Conservation (phyloP, 1,140 invertebrate species). For the Bactericera cockerelli region DNA sequence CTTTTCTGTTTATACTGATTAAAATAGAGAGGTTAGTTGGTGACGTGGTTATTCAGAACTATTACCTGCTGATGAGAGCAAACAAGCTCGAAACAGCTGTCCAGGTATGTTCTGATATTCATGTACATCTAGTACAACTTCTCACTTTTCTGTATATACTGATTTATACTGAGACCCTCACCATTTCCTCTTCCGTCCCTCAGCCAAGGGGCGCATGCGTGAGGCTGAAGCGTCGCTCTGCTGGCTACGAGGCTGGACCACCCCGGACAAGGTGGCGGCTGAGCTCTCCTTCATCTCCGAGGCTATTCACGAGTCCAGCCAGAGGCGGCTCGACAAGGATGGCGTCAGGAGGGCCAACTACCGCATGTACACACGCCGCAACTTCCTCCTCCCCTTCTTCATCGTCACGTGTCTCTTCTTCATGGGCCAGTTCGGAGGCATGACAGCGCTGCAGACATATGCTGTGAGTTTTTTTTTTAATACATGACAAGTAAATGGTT, state of each 20-base stretch:
- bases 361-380: constrained; percentile 31
- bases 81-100: too few relatives aligned
- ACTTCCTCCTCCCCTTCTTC: constrained; percentile 44
- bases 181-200: too few relatives aligned
- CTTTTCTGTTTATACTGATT: too few relatives aligned
- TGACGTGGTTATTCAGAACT: too few relatives aligned
- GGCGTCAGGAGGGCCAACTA: constrained; percentile 12
- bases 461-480: too few relatives aligned
- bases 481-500: too few relatives aligned
- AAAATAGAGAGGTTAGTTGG: too few relatives aligned
- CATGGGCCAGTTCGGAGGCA: constrained; percentile 51
- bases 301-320: constrained; percentile 14
- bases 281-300: constrained; percentile 38
- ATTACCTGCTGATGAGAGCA: too few relatives aligned
- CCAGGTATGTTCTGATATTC: too few relatives aligned
- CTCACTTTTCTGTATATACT: too few relatives aligned
- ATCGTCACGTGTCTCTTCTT: constrained; percentile 48
- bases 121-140: too few relatives aligned
- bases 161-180: too few relatives aligned
- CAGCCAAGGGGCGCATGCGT: constrained; percentile 26
- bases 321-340: constrained; percentile 21
- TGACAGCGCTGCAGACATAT: constrained; percentile 50
- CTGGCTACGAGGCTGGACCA: constrained; percentile 50
- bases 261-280: constrained; percentile 32
- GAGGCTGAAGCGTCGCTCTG: constrained; percentile 37